Base-by-base conservation (phyloP, 2,113 vertebrate genomes). In the Fulica atra region DNA sequence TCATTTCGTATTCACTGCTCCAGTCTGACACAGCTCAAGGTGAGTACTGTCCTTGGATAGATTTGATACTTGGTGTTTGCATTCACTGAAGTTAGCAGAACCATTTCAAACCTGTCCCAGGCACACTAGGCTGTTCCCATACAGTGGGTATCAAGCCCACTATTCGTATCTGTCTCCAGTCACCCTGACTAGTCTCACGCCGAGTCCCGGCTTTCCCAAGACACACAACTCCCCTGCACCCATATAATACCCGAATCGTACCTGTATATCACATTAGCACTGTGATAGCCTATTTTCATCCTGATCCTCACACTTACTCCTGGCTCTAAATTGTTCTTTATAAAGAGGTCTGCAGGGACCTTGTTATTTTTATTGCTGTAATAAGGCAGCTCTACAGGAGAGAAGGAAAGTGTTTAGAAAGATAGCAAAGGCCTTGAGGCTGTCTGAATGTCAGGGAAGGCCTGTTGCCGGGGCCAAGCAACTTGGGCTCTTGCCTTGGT, bases 291-390 rank as follows among this genome's bases (percentile, higher is more conserved):
- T 95, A 95, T 96, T 96, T 97, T 96, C 97, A 97, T 97, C 97
- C 94, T 15, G 35, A 95, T 95, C 91, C 96, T 94, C 81, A 94
- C 96, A 89, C 93, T 96, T 96, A 96, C 92, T 95, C 93, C 92
- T 81, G 93, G 53, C 89, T 97, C 91, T 97, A 97, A 97, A 97
- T 97, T 98, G 97, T 97, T 97, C 97, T 97, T 97, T 97, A 96
- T 97, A 96, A 96, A 96, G 95, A 90, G 84, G 95, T 98, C 98
- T 98, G 97, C 96, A 89, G 98, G 97, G 97, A 98, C 96, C 98
- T 98, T 97, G 97, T 98, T 98, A 98, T 98, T 98, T 98, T 98
- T 97, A 98, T 98, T 97, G 96, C 96, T 96, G 91, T 93, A 95
- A 96, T 97, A 98, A 98, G 96, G 92, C 91, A 93, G 97, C 93